A percentile compares a stretch with the other conserved stretches of the same genome.
Conservation (phyloP, 1,140 invertebrate species). For the Cylas formicarius region DNA sequence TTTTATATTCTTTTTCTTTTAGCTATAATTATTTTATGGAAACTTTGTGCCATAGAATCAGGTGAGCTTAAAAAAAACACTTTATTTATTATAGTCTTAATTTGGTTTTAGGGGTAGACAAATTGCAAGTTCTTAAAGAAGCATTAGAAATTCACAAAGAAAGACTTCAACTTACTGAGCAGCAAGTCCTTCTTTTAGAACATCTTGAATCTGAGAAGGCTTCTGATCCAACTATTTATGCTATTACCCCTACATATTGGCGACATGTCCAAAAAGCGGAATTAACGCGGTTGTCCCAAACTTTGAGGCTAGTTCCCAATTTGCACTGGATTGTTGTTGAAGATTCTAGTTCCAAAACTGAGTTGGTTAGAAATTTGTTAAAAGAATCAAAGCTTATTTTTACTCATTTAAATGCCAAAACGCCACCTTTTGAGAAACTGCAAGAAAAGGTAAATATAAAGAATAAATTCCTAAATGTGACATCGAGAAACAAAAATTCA, state of each 20-base stretch:
- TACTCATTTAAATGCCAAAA: slow-evolving; percentile 72
- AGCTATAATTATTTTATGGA: slow-evolving; percentile 31
- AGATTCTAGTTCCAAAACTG: slow-evolving; percentile 69
- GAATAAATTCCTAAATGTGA: too few species aligned
- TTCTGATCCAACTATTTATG: slow-evolving; percentile 62
- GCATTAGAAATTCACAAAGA: slow-evolving; percentile 33
- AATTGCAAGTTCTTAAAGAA: slow-evolving; percentile 28
- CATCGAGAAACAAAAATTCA: too few species aligned
- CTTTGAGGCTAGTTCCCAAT: slow-evolving; percentile 78
- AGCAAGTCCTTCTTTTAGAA: slow-evolving; percentile 33
- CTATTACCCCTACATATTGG: slow-evolving; percentile 88
- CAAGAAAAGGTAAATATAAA: slow-evolving; percentile 43
- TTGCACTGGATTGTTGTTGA: slow-evolving; percentile 96
- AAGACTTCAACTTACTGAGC: slow-evolving; percentile 33
- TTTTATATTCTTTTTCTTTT: slow-evolving; percentile 17
- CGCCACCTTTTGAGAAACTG: slow-evolving; percentile 43
- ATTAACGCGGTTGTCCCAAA: slow-evolving; percentile 84
- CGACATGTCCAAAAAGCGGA: slow-evolving; percentile 91
- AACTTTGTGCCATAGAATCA: slow-evolving; percentile 32
- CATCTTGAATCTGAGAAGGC: slow-evolving; percentile 25
- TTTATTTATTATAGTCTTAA: slow-evolving; percentile 5
- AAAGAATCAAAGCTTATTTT: slow-evolving; percentile 59
- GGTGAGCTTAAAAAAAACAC: slow-evolving; percentile 21
- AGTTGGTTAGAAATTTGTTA: slow-evolving; percentile 76
- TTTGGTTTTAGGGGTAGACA: slow-evolving; percentile 26